Evolutionary conservation across 1,140 invertebrate genomes (phyloP).

Genomic region (Drosophila sucinea): DNA sequence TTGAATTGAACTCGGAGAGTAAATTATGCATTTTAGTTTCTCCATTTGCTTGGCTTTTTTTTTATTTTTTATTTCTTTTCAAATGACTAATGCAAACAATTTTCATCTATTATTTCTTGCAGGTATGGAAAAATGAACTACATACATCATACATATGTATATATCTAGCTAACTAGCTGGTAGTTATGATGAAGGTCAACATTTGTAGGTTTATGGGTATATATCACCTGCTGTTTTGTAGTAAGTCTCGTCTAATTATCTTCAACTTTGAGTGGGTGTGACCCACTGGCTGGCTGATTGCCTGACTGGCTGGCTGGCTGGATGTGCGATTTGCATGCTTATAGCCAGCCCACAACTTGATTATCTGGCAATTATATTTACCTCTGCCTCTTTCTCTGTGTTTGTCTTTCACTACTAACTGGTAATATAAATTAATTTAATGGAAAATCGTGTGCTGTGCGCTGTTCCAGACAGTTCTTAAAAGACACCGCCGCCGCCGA

Average conservation of each 20-base stretch:
- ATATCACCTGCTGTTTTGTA: slow-evolving; percentile 26
- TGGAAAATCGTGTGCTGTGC: slow-evolving; percentile 69
- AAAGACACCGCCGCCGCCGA: slow-evolving; percentile 42
- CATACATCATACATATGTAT: neutral
- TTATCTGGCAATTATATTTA: slow-evolving; percentile 74
- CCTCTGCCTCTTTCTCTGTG: slow-evolving; percentile 12
- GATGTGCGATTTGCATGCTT: slow-evolving; percentile 2
- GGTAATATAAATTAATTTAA: slow-evolving; percentile 77
- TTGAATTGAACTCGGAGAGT: slow-evolving; percentile 1
- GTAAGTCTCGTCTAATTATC: slow-evolving; percentile 62
- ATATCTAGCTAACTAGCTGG: neutral
- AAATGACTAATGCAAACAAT: slow-evolving; percentile 35
- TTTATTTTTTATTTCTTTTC: slow-evolving; percentile 13
- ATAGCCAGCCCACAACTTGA: slow-evolving; percentile 45
- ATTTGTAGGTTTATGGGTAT: slow-evolving; percentile 4
- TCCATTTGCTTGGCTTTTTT: slow-evolving; percentile 2
- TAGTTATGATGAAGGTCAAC: slow-evolving; percentile 44
- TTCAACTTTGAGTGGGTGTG: slow-evolving; percentile 52
- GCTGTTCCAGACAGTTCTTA: slow-evolving; percentile 49
- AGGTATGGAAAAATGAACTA: slow-evolving; percentile 49
- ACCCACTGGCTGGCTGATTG: slow-evolving; percentile 42
- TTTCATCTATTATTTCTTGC: slow-evolving; percentile 41
- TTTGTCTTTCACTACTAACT: slow-evolving; percentile 14
- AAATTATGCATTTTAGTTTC: slow-evolving; percentile 31
- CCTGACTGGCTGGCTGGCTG: neutral